Evolutionary conservation across 2,113 vertebrate genomes (phyloP).

Genomic region (Amphilophus citrinellus): DNA sequence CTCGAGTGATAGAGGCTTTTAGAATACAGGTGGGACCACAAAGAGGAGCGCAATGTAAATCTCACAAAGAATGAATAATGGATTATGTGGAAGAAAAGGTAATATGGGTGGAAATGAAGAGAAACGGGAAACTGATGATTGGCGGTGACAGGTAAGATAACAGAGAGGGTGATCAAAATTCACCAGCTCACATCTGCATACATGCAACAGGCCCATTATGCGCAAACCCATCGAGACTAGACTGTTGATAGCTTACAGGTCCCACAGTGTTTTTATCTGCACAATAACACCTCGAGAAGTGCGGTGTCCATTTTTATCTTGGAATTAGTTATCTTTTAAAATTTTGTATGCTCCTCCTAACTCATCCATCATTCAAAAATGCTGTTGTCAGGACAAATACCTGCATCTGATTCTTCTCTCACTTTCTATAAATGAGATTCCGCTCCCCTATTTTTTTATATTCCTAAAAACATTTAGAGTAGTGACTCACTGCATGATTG

Average conservation of each 20-base stretch:
- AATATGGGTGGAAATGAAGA: constrained; percentile 36
- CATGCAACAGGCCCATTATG: constrained; percentile 52
- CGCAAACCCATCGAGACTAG: constrained; percentile 33
- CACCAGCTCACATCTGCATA: constrained; percentile 33
- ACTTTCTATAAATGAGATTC: constrained; percentile 1
- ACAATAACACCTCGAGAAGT: constrained; percentile 25
- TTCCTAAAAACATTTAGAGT: constrained; percentile 21
- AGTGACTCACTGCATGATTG: constrained; percentile 18
- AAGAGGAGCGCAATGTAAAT: constrained; percentile 35
- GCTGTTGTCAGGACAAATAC: constrained; percentile 32
- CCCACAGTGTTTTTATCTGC: constrained; percentile 12
- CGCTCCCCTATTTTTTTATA: constrained; percentile 7
- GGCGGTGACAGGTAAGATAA: constrained; percentile 64
- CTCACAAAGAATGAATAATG: constrained; percentile 56
- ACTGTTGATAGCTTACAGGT: constrained; percentile 40
- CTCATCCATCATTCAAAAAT: constrained; percentile 38
- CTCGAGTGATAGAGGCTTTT: constrained; percentile 32
- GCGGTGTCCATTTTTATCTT: constrained; percentile 29
- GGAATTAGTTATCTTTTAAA: constrained; percentile 15
- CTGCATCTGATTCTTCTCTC: constrained; percentile 13
- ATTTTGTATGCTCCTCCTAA: constrained; percentile 11
- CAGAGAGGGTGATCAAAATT: constrained; percentile 57
- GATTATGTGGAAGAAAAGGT: constrained; percentile 41
- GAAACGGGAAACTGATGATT: constrained; percentile 48
- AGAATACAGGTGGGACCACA: constrained; percentile 25